Conservation (phyloP, 2,888 invertebrate genomes). For the Eumacrocentrus americanus region DNA sequence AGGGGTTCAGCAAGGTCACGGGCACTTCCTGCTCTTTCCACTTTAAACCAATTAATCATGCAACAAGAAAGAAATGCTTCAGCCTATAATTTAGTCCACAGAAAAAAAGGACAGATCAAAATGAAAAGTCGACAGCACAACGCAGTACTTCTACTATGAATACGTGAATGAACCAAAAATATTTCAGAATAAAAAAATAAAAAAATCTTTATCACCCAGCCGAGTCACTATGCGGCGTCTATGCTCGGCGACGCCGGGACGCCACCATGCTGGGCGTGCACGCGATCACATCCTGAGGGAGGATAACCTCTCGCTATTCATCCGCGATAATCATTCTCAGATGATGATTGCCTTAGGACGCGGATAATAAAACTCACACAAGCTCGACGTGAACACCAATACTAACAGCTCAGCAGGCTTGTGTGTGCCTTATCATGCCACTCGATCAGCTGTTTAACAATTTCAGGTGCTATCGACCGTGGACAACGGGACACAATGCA, state of each 20-base stretch:
- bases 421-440: constrained; percentile 20
- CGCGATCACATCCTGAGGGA: constrained; percentile 11
- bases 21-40: neutral
- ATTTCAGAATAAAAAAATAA: constrained; percentile 1
- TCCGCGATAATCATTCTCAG: neutral
- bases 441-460: constrained; percentile 44
- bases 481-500: neutral
- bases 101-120: neutral
- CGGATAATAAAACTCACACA: neutral
- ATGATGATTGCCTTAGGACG: neutral
- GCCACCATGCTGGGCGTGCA: constrained; percentile 63
- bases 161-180: neutral
- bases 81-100: too few relatives aligned
- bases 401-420: too few relatives aligned
- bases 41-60: neutral
- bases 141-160: neutral
- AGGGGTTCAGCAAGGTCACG: neutral
- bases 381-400: neutral
- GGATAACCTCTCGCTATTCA: neutral
- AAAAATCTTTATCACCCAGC: neutral
- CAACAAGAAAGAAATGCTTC: neutral
- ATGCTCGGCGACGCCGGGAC: constrained; percentile 37
- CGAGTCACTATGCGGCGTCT: constrained; percentile 12
- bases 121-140: neutral
- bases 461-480: constrained; percentile 33